These are phyloP conservation scores for Asteroscopus sphinx DNA, from an alignment of 2,888 invertebrate genomes.

Conservation along the genomic window DNA sequence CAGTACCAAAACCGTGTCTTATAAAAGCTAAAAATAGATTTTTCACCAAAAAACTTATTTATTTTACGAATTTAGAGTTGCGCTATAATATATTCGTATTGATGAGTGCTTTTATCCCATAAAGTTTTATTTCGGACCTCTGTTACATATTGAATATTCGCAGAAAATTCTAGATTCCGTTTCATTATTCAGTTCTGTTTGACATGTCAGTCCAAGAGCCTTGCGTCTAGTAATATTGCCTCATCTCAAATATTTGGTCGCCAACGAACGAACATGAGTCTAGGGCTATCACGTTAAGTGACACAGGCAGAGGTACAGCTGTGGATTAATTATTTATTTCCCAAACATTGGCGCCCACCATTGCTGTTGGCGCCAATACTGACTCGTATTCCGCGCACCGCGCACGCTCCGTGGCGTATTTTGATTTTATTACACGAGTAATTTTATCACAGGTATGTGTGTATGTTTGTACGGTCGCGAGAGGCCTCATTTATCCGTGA, in stretches of 20 bases:
- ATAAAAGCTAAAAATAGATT: too few species aligned
- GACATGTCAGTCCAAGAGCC: conserved; percentile 1
- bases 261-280: conserved; percentile 19
- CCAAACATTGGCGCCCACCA: conserved; percentile 64
- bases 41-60: too few species aligned
- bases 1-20: too few species aligned
- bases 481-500: conserved; percentile 60
- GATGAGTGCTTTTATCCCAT: too few species aligned
- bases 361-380: conserved; percentile 62
- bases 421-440: conserved; percentile 67
- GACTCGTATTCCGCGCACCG: conserved; percentile 53
- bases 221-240: neutral
- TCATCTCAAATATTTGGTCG: conserved; percentile 2
- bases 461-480: conserved; percentile 56
- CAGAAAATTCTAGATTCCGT: conserved; percentile 1
- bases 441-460: conserved; percentile 63
- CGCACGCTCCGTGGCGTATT: conserved; percentile 50
- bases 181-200: conserved; percentile 6
- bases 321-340: conserved; percentile 57
- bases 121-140: too few species aligned
- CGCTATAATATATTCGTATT: too few species aligned
- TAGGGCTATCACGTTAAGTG: conserved; percentile 27
- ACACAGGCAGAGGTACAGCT: conserved; percentile 19
- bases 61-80: too few species aligned
- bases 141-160: neutral